Percentiles rank a stretch among this genome's conserved stretches.
Conservation (phyloP, 23 tunicate genomes). For the Aplidium turbinatum region DNA sequence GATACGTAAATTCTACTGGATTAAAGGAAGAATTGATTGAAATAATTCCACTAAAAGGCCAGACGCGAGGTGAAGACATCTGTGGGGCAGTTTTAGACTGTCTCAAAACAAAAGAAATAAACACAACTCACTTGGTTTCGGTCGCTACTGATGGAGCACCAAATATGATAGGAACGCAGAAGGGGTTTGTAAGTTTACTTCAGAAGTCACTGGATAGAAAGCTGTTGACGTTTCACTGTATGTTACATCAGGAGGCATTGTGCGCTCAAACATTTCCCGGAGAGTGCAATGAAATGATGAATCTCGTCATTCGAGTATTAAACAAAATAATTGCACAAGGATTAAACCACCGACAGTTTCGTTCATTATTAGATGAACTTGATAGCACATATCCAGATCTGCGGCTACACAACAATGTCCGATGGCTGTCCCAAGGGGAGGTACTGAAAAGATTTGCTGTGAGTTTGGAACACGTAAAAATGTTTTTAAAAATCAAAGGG, state of each 20-base stretch:
- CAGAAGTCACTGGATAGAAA: constrained; percentile 43
- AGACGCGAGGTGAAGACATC: constrained; percentile 43
- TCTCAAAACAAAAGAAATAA: constrained; percentile 28
- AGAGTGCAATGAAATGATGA: constrained; percentile 42
- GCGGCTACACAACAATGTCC: constrained; percentile 40
- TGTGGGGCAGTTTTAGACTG: constrained; percentile 43
- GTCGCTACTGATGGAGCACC: constrained; percentile 60
- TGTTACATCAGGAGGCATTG: constrained; percentile 42
- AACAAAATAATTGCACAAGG: constrained; percentile 38
- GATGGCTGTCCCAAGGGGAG: constrained; percentile 45
- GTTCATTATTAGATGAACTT: constrained; percentile 32
- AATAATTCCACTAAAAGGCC: constrained; percentile 32
- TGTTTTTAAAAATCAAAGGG: too few species aligned
- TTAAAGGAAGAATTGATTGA: constrained; percentile 37
- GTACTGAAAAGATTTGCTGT: constrained; percentile 42
- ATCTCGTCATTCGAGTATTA: constrained; percentile 34
- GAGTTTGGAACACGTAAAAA: constrained; percentile 36
- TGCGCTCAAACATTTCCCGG: constrained; percentile 39
- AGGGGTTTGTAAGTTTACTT: constrained; percentile 42
- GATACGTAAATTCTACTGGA: constrained; percentile 45
- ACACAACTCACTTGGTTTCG: constrained; percentile 42
- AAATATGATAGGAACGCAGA: constrained; percentile 33
- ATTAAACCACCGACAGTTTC: constrained; percentile 41
- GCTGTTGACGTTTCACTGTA: constrained; percentile 42
- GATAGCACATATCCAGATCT: constrained; percentile 48